Conservation (phyloP, 2,797 vertebrate species). For the Chromobotia macracanthus region DNA sequence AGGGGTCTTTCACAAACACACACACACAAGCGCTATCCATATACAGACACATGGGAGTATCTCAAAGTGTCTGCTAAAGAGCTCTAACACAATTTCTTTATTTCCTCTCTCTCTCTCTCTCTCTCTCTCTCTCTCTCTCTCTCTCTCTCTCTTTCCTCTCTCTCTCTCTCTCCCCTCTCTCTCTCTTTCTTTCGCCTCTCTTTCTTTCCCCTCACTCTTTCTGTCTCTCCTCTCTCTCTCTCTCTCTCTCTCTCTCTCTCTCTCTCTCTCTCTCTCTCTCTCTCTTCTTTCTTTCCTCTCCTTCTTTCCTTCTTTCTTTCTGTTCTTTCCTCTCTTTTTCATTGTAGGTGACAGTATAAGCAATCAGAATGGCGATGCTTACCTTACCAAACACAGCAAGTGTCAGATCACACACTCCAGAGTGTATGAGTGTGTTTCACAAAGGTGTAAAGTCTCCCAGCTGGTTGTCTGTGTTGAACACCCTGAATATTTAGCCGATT, state of each 20-base stretch:
- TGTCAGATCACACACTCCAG: not conserved
- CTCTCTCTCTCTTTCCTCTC: not conserved
- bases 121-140: not conserved
- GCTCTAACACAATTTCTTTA: not conserved
- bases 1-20: not conserved
- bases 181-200: too few species aligned
- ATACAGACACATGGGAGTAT: conserved; percentile 8
- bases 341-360: not conserved
- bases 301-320: not conserved
- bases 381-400: not conserved
- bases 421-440: not conserved
- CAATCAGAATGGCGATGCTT: not conserved
- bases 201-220: not conserved
- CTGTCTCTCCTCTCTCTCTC: too few species aligned
- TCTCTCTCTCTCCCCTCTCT: too few species aligned
- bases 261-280: not conserved
- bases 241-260: not conserved
- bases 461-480: not conserved
- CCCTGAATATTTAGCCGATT: not conserved
- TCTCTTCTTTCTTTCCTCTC: not conserved
- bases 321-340: too few species aligned
- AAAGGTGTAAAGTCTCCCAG: not conserved
- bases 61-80: not conserved
- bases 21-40: conserved; percentile 9
- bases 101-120: not conserved